Evolutionary conservation across 2,113 vertebrate genomes (phyloP).

Genomic region (Chinchilla lanigera): DNA sequence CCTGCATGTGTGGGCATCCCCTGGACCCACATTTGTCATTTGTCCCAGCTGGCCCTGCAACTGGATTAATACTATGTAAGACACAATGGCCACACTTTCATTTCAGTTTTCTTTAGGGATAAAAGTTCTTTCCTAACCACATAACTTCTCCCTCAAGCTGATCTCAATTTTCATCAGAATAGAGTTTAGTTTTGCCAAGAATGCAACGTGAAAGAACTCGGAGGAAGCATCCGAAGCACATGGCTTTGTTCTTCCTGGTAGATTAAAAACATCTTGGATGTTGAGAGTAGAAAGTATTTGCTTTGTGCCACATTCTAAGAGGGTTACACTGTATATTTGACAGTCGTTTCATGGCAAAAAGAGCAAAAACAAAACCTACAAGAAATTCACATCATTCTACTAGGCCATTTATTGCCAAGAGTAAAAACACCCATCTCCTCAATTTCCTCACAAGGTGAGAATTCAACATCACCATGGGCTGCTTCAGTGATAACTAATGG

Average conservation of each 20-base stretch:
- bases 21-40: not conserved
- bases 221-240: not conserved
- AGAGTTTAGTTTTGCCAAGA: constrained; percentile 54
- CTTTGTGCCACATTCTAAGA: not conserved
- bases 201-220: constrained; percentile 28
- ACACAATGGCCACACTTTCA: not conserved
- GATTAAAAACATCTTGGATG: constrained; percentile 68
- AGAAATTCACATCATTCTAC: constrained; percentile 25
- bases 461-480: constrained; percentile 58
- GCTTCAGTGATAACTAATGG: not conserved
- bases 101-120: not conserved
- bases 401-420: not conserved
- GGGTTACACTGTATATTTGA: not conserved
- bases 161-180: constrained; percentile 60
- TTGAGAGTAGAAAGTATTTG: not conserved
- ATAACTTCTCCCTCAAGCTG: constrained; percentile 18
- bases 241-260: not conserved
- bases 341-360: not conserved
- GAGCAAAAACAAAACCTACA: constrained; percentile 50
- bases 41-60: not conserved
- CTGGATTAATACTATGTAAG: not conserved
- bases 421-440: constrained; percentile 59
- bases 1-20: not conserved
- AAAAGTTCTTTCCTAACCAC: constrained; percentile 53
- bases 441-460: constrained; percentile 57